phyloP scores from a whole-genome alignment of 1,140 invertebrate species.

The Conus betulinus region DNA sequence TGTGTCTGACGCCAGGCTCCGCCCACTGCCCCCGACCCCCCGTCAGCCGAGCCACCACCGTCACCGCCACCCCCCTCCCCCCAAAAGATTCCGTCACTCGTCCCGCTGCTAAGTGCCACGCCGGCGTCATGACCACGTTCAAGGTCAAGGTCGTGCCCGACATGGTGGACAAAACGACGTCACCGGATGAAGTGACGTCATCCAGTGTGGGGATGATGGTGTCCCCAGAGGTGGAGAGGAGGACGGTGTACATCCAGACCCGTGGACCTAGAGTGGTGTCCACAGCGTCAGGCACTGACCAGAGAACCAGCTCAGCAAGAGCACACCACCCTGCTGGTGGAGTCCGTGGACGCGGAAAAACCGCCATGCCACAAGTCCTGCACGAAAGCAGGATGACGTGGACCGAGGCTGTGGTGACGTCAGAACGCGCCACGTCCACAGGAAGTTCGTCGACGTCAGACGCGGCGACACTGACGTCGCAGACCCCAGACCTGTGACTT shows the following conservation, averaged over 20 bases:
- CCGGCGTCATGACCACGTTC: slow-evolving; percentile 29
- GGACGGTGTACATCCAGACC: slow-evolving; percentile 57
- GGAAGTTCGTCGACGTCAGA: slow-evolving; percentile 48
- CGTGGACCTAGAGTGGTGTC: slow-evolving; percentile 29
- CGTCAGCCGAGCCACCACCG: not conserved
- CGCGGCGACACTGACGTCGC: slow-evolving; percentile 50
- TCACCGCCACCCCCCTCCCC: not conserved
- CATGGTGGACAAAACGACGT: slow-evolving; percentile 39
- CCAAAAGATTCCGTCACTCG: not conserved
- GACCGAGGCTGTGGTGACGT: slow-evolving; percentile 60
- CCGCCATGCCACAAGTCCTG: slow-evolving; percentile 52
- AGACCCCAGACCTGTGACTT: slow-evolving; percentile 45
- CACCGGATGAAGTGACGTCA: slow-evolving; percentile 1
- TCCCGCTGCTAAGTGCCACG: not conserved
- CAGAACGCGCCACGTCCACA: slow-evolving; percentile 61
- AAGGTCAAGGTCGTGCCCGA: slow-evolving; percentile 18
- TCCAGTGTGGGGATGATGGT: slow-evolving; percentile 42
- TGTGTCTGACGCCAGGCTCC: not conserved
- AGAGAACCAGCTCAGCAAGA: slow-evolving; percentile 58
- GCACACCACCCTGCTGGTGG: slow-evolving; percentile 54
- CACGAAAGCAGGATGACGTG: slow-evolving; percentile 55
- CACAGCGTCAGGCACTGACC: slow-evolving; percentile 48
- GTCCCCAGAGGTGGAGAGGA: slow-evolving; percentile 26
- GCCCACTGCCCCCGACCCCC: not conserved
- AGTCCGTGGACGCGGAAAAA: slow-evolving; percentile 55